phyloP scores from a whole-genome alignment of 64 coral and sea anemone genomes.

The Hydrozoanthus tunicans region DNA sequence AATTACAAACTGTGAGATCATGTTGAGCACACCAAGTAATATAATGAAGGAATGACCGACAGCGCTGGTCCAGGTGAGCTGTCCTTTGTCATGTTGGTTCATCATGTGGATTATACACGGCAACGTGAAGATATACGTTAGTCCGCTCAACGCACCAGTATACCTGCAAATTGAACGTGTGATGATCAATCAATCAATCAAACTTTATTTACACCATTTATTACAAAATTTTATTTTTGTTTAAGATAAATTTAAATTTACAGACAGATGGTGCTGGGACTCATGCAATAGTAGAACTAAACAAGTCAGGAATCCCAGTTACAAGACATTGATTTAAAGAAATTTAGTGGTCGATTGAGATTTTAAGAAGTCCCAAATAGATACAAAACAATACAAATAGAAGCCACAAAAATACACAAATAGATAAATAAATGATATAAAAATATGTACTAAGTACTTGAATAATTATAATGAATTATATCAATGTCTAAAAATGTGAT shows the following conservation, averaged over 20 bases:
- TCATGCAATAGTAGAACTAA: background rate
- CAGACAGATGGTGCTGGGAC: background rate
- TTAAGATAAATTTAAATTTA: background rate
- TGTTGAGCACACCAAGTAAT: conserved; percentile 26
- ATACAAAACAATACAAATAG: background rate
- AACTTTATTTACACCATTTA: background rate
- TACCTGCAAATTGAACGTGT: background rate
- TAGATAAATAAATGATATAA: background rate
- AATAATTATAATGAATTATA: background rate
- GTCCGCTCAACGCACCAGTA: conserved; percentile 34
- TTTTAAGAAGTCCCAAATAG: background rate
- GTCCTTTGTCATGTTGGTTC: conserved; percentile 12
- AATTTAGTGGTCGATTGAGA: background rate
- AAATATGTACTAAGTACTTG: background rate
- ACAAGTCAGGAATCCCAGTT: background rate
- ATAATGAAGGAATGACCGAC: conserved; percentile 37
- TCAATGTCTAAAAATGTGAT: background rate
- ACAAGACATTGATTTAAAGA: background rate
- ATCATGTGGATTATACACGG: conserved; percentile 51
- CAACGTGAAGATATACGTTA: conserved; percentile 46
- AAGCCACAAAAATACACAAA: background rate
- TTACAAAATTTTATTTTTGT: background rate
- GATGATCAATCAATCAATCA: background rate
- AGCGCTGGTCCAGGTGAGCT: conserved; percentile 29
- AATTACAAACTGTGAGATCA: conserved; percentile 41